Evolutionary conservation across 1,140 invertebrate species (phyloP), one percentile per base, ranked within the genome.

Genomic region (Coptotermes formosanus): DNA sequence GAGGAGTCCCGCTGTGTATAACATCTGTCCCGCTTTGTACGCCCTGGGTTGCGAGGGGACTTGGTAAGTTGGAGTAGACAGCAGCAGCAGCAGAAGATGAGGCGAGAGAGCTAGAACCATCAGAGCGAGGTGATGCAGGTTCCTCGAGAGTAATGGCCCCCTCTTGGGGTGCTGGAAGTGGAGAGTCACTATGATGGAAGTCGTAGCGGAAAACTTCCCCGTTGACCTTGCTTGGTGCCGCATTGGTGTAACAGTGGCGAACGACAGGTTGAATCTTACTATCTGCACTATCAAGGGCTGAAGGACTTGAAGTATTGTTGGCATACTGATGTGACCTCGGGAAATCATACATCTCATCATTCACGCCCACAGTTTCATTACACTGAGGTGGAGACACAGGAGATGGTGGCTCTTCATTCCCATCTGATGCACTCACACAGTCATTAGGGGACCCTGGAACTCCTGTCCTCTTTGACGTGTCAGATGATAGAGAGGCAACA

Each of bases 261-360:
- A 91, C 89, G 45, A 89, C 88, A 87, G 89, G 89, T 82, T 86
- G 89, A 86, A 89, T 89, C 25, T 85, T 85, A 0, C 90, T 87
- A 82, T 87, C 86, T 21, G 89, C 88, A 38, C 86, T 89, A 6
- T 82, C 82, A 9, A 32, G 75, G 6, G 52, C 48, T 25, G 86
- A 88, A 14, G 88, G 83, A 48, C 91, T 88, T 84, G 87, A 88
- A 88, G 91, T 91, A 83, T 88, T 89, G 84, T 91, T 86, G 21
- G 44, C 55, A 83, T 83, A 91, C 87, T 93, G 92, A 89, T 95
- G 94, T 83, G 94, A 94, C 87, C 95, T 92, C 45, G 95, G 94
- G 91, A 95, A 94, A 89, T 96, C 95, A 88, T 96, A 95, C 87
- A 93, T 94, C 81, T 95, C 95, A 90, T 96, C 95, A 0, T 14